Evolutionary conservation across 1,140 invertebrate species (phyloP).

Genomic region (Chionoecetes opilio): DNA sequence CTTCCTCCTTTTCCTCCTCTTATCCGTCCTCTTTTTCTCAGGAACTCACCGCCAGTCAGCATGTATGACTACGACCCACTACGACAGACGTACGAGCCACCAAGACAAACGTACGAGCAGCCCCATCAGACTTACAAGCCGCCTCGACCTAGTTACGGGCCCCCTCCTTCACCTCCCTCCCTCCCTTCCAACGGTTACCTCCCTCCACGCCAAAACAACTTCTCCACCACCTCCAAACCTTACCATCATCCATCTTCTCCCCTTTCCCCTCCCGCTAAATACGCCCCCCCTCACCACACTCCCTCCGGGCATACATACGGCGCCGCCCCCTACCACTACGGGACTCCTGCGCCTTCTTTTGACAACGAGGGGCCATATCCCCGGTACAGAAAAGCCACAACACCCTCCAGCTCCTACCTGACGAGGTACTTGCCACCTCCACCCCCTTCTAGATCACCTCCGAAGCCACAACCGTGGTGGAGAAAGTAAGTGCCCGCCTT

Average conservation of each 20-base stretch:
- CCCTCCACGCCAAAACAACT: slow-evolving; percentile 72
- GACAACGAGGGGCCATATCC: slow-evolving; percentile 76
- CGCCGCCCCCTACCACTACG: slow-evolving; percentile 60
- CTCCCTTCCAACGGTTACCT: slow-evolving; percentile 64
- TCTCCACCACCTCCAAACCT: slow-evolving; percentile 65
- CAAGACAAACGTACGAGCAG: neutral
- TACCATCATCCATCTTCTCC: slow-evolving; percentile 66
- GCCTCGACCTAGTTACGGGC: slow-evolving; percentile 43
- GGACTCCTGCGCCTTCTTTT: slow-evolving; percentile 65
- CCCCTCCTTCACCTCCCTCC: slow-evolving; percentile 45
- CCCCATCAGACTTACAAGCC: slow-evolving; percentile 37
- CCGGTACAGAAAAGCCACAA: slow-evolving; percentile 80
- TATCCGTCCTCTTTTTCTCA: too few relatives aligned
- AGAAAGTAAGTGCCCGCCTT: slow-evolving; percentile 76
- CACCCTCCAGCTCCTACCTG: slow-evolving; percentile 69
- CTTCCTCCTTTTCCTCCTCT: too few relatives aligned
- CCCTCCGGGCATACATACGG: slow-evolving; percentile 50
- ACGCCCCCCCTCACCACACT: slow-evolving; percentile 59
- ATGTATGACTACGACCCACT: slow-evolving; percentile 73
- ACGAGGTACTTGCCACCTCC: slow-evolving; percentile 56
- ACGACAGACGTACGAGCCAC: neutral
- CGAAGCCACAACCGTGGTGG: slow-evolving; percentile 82
- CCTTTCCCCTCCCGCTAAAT: slow-evolving; percentile 45
- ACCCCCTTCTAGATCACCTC: slow-evolving; percentile 68
- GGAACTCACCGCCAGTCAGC: slow-evolving; percentile 40